Evolutionary conservation across 1,140 invertebrate species (phyloP).

Genomic region (Pachyrhynchus sulphureomaculatus): DNA sequence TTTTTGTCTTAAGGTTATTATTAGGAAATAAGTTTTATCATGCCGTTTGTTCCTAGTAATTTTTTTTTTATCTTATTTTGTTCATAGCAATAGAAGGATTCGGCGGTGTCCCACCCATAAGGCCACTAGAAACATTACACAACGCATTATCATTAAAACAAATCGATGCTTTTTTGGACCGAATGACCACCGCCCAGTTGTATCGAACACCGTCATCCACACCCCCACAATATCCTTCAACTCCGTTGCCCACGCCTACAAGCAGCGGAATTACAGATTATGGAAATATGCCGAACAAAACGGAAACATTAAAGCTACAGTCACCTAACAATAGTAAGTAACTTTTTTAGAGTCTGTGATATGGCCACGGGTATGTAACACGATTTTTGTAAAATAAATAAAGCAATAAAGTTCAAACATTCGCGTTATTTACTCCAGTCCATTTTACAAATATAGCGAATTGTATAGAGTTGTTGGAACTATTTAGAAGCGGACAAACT

Average conservation of each 20-base stretch:
- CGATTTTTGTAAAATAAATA: not conserved
- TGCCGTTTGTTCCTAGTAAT: too few relatives aligned
- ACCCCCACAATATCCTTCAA: conserved; percentile 64
- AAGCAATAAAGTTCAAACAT: too few relatives aligned
- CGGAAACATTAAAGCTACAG: conserved; percentile 44
- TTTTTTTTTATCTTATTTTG: too few relatives aligned
- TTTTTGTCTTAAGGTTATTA: too few relatives aligned
- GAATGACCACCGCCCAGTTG: conserved; percentile 71
- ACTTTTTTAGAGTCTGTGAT: not conserved
- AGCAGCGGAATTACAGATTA: conserved; percentile 20
- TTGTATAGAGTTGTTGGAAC: not conserved
- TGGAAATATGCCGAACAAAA: conserved; percentile 14
- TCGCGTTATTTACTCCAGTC: too few relatives aligned
- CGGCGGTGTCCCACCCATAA: conserved; percentile 88
- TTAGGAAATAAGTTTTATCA: too few relatives aligned
- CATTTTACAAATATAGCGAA: too few relatives aligned
- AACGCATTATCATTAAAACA: conserved; percentile 91
- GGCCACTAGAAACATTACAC: conserved; percentile 93
- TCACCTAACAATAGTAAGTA: conserved; percentile 56
- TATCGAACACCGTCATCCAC: conserved; percentile 71
- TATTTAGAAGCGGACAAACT: too few relatives aligned
- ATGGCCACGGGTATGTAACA: not conserved
- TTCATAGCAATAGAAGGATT: conserved; percentile 79
- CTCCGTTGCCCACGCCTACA: conserved; percentile 54
- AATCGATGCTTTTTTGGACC: conserved; percentile 83